These are phyloP conservation scores for Myripristis murdjan DNA, from an alignment of 2,797 vertebrate species.

Conservation along the genomic window DNA sequence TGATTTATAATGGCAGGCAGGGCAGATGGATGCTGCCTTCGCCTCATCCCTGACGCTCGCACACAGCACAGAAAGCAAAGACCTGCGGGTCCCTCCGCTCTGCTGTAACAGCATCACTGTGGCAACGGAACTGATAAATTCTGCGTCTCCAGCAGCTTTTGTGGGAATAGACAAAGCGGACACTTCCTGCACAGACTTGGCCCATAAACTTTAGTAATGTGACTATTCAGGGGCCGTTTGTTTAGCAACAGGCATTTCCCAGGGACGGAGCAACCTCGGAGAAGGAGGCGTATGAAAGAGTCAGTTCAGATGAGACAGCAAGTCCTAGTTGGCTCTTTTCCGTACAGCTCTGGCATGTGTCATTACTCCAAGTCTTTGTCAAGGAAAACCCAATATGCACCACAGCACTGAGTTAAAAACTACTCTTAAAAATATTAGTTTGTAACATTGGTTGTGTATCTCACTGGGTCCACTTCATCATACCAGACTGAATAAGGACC, in stretches of 20 bases:
- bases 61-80: constrained; percentile 44
- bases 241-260: constrained; percentile 61
- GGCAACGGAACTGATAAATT: constrained; percentile 78
- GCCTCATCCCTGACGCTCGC: constrained; percentile 49
- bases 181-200: constrained; percentile 68
- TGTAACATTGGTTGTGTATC: constrained; percentile 29
- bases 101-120: constrained; percentile 56
- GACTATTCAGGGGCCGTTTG: constrained; percentile 54
- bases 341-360: constrained; percentile 38
- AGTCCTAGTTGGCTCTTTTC: no score
- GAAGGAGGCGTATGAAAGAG: constrained; percentile 13
- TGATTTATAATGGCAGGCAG: constrained; percentile 62
- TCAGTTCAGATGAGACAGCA: neutral
- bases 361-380: constrained; percentile 18
- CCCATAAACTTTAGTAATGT: constrained; percentile 71
- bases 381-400: neutral
- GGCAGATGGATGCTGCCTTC: constrained; percentile 63
- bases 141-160: constrained; percentile 69
- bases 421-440: neutral
- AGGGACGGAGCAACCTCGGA: constrained; percentile 16
- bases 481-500: constrained; percentile 18
- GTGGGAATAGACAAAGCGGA: constrained; percentile 74
- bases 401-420: constrained; percentile 6
- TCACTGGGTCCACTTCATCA: constrained; percentile 19
- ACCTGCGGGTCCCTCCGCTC: constrained; percentile 43